These are phyloP conservation scores for Aspidiotus rigidus DNA, from an alignment of 2,888 invertebrate genomes.

Conservation along the genomic window DNA sequence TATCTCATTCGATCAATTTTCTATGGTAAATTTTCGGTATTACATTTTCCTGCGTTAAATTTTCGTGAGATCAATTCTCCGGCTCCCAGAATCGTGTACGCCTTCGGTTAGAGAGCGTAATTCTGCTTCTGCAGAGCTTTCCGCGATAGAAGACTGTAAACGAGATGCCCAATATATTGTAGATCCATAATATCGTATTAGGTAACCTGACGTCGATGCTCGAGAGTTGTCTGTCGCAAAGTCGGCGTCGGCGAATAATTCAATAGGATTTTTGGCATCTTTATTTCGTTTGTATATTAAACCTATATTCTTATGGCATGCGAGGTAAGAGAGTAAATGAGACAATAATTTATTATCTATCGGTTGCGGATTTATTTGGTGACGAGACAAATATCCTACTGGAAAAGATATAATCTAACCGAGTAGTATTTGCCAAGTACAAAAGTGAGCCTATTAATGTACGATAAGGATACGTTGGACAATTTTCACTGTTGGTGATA, in stretches of 20 bases:
- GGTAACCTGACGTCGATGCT: not conserved
- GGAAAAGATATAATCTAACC: not conserved
- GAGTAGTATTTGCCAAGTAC: not conserved
- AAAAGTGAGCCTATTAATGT: not conserved
- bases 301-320: not conserved
- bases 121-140: slow-evolving; percentile 1
- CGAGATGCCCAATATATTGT: not conserved
- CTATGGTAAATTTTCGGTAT: too few species aligned
- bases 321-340: not conserved
- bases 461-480: not conserved
- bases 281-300: not conserved
- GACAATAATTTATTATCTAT: not conserved
- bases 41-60: too few species aligned
- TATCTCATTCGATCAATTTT: too few species aligned
- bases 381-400: not conserved
- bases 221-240: not conserved
- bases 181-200: not conserved
- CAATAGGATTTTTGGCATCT: too few species aligned
- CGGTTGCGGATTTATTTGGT: not conserved
- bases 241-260: too few species aligned
- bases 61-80: too few species aligned
- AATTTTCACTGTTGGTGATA: not conserved
- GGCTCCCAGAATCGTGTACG: too few species aligned
- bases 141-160: not conserved
- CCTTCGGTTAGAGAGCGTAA: too few species aligned